Evolutionary conservation across 2,113 vertebrate species (phyloP), one percentile per base, ranked within the genome.

Genomic region (Melanotaenia duboulayi): DNA sequence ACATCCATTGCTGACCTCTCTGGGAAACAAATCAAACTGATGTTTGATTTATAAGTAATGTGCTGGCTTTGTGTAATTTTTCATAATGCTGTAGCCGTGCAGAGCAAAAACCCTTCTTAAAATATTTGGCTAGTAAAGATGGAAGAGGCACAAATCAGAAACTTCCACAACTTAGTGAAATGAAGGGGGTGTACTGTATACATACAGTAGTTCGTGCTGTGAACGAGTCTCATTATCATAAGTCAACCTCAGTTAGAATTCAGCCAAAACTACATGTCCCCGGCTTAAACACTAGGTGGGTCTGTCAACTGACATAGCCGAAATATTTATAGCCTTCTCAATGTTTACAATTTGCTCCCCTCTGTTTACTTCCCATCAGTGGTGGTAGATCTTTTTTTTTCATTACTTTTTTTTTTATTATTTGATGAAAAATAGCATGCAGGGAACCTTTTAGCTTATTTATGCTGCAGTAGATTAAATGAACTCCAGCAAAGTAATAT

Each of bases 191-290:
- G 40, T 77, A 66, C 37, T 74, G 68, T 78, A 67, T 73, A 75
- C 76, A 75, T 76, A 75, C 69, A 58, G 60, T 55, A 66, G 58
- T 67, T 80, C 65, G 0, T 82, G 71, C 73, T 85, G 80, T 56
- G 78, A 85, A 66, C 71, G 82, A 81, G 90, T 84, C 59, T 90
- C 59, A 90, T 90, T 90, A 90, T 78, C 82, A 84, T 87, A 84
- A 81, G 78, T 78, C 74, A 75, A 60, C 73, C 80, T 56, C 78
- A 81, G 86, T 88, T 82, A 71, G 82, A 85, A 79, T 70, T 88
- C 74, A 78, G 81, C 76, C 42, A 52, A 90, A 78, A 85, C 83
- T 88, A 81, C 83, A 76, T 49, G 69, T 78, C 52, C 85, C 19
- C 50, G 72, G 70, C 60, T 48, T 54, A 44, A 84, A 72, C 81